A percentile compares a stretch with the other conserved stretches of the same genome.
Conservation (phyloP, 2,113 vertebrate genomes). For the Leucopsar rothschildi region DNA sequence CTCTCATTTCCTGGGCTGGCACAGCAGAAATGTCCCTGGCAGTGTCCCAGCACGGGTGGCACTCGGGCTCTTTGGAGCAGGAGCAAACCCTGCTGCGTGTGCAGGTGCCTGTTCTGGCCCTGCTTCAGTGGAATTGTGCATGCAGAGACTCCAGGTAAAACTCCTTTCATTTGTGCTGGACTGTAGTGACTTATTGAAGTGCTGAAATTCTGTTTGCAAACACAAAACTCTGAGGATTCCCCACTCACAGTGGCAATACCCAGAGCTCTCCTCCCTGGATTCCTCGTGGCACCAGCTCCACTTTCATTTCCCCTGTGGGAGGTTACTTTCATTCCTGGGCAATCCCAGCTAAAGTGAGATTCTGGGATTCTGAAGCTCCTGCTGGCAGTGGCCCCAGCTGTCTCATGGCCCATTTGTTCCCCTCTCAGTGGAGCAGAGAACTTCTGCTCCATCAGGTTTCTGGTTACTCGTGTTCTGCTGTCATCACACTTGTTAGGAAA, state of each 20-base stretch:
- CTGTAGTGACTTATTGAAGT: neutral
- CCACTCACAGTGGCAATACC: neutral
- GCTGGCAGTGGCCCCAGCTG: neutral
- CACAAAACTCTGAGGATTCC: neutral
- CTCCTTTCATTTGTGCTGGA: neutral
- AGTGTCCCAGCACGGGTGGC: neutral
- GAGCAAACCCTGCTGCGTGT: rapidly evolving
- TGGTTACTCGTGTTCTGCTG: neutral
- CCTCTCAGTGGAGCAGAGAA: neutral
- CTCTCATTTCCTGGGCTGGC: neutral
- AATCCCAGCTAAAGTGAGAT: neutral
- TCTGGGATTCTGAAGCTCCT: neutral
- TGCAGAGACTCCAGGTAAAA: neutral
- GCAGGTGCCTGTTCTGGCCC: neutral
- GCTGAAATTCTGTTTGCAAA: neutral
- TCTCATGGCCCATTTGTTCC: neutral
- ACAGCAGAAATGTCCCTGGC: neutral
- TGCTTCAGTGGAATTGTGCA: neutral
- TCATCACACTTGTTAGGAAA: neutral
- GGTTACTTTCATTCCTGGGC: neutral
- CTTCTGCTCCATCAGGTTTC: neutral
- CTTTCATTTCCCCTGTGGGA: neutral
- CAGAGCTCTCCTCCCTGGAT: neutral
- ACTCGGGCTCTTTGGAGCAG: neutral
- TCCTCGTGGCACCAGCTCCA: neutral